Base-by-base conservation (phyloP, 2,888 invertebrate species). In the Andrena dorsata region DNA sequence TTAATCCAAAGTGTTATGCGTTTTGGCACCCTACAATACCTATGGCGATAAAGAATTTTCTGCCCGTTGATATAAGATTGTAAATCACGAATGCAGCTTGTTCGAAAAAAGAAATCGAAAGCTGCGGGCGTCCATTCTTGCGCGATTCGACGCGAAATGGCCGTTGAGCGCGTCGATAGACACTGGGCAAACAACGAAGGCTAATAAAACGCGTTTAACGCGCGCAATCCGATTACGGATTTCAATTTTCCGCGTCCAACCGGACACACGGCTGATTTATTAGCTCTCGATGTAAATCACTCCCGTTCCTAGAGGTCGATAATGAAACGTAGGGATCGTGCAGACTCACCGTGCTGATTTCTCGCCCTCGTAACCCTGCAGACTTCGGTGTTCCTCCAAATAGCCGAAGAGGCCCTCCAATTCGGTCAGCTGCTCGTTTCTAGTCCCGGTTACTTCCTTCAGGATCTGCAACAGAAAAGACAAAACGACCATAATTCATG, bases 331-430 rank as follows among this genome's bases (percentile, higher is more conserved):
- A 72, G 51, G 70, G 63, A 76, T 86, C 65, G 58, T 84, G 77
- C 82, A 76, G 65, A 88, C 93, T 93, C 86, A 93, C 93, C 93
- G 90, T 74, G 88, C 86, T 8, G 92, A 88, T 63, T 89, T 90
- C 65, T 78, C 89, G 20, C 92, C 90, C 56, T 94, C 94, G 83
- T 92, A 94, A 65, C 93, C 94, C 7, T 95, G 94, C 32, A 97
- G 93, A 86, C 92, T 95, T n/a, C 95, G 94, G 89, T 95, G 91
- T 84, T 95, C 94, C 88, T 97, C 95, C 83, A 97, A 94, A 93
- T 96, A 95, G 83, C 95, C 95, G 91, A 97, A 97, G 76, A 97
- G 94, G 7, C 92, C 93, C 91, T 96, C 96, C 56, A 98, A 94
- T 88, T 96, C 96, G 32, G 95, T 93, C 71, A 98, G 94, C 92